Percentiles rank a stretch among this genome's conserved stretches.
Conservation (phyloP, 2,797 vertebrate species). For the Avahi laniger region DNA sequence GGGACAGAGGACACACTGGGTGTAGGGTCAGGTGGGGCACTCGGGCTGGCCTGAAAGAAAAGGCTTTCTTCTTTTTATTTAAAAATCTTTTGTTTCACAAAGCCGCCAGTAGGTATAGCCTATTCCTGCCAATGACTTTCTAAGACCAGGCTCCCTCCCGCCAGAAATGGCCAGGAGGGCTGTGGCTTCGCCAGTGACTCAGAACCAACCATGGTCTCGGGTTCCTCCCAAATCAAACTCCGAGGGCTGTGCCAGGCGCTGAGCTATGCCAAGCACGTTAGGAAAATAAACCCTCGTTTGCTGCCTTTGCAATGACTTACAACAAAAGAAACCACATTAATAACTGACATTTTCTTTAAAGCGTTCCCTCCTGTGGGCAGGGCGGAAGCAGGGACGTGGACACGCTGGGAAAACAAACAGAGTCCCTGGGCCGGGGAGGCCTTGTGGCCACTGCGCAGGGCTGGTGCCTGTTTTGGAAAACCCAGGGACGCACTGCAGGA, state of each 20-base stretch:
- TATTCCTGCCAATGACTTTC: not conserved
- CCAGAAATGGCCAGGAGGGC: not conserved
- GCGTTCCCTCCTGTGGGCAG: conserved; percentile 72
- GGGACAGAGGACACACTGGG: not conserved
- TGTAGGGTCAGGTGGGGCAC: not conserved
- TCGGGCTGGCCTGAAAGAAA: not conserved
- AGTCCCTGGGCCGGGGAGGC: not conserved
- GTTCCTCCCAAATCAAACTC: conserved; percentile 58
- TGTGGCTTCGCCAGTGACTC: conserved; percentile 64
- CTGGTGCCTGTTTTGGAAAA: not conserved
- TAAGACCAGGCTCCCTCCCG: conserved; percentile 29
- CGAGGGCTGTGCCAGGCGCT: conserved; percentile 32
- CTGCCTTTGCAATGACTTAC: conserved; percentile 59
- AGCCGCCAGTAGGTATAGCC: not conserved
- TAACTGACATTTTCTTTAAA: conserved; percentile 68
- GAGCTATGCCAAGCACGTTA: conserved; percentile 75
- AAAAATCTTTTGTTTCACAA: not conserved
- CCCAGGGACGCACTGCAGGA: not conserved
- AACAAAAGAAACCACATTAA: conserved; percentile 78
- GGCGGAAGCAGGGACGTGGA: conserved; percentile 52
- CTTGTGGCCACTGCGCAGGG: not conserved
- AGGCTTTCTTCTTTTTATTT: not conserved
- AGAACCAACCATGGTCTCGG: conserved; percentile 58
- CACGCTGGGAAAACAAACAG: conserved; percentile 63
- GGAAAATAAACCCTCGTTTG: conserved; percentile 74